Evolutionary conservation across 2,888 invertebrate species (phyloP), one percentile per base, ranked within the genome.

Genomic region (Steromphala cineraria): DNA sequence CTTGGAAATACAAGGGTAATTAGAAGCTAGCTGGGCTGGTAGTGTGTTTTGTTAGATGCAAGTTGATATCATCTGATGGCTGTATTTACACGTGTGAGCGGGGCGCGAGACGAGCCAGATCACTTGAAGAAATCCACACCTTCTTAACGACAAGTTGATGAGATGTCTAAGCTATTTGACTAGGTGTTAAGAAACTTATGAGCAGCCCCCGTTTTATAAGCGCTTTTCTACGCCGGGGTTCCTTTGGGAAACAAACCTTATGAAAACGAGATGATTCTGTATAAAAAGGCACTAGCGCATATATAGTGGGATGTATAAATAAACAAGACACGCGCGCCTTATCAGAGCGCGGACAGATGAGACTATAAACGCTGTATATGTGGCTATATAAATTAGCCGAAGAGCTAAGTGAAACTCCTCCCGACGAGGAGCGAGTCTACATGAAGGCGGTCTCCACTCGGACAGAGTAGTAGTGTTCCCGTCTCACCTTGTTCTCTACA

Each of bases 81-180:
- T 71, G 19, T 31, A 40, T 19, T 40, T 71, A 62, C 71, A 71
- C 71, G 36, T 40, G 31, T 19, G 40, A 71, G 36, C 28, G 3
- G 71, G n/a, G n/a, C 67, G 19, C 19, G 36, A 36, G 36, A 7
- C 71, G 31, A 31, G 19, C 10, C 15, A 19, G 71, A 15, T 71
- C 71, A 71, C 71, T 31, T 7, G 71, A 17, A 36, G 56, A 31
- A 36, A 71, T 71, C 28, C 36, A 71, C 71, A 71, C 71, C 71
- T 71, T 15, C 8, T 36, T 71, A 36, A 71, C 71, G 71, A 71
- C 71, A 71, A 71, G n/a, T 71, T 71, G 71, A 71, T 71, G 71
- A 71, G 71, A 2, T 17, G 28, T 31, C 71, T 36, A 40, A 71
- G 71, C 71, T 36, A 71, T 71, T 17, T 71, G 71, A 71, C 71